Conservation (phyloP, 2,113 vertebrate genomes). For the Macrotus californicus region DNA sequence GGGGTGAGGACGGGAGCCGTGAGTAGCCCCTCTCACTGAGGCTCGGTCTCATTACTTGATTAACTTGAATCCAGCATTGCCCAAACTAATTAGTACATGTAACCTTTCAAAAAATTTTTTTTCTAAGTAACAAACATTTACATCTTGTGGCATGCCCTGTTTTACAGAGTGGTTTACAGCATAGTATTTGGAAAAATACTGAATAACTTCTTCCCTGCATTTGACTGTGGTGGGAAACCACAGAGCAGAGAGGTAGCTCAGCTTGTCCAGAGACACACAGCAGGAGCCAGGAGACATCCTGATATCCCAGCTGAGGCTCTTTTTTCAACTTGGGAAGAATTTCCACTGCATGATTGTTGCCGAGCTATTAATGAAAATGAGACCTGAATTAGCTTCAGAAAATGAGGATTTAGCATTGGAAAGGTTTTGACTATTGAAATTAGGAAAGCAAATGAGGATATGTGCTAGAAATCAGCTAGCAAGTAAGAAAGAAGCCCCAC, state of each 20-base stretch:
- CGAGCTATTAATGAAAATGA: conserved; percentile 66
- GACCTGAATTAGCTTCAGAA: conserved; percentile 62
- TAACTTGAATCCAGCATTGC: neutral
- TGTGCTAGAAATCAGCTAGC: conserved; percentile 36
- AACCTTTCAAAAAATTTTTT: neutral
- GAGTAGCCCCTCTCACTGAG: neutral
- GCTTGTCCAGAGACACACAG: neutral
- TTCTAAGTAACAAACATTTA: neutral
- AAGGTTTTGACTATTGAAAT: conserved; percentile 64
- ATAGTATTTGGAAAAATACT: neutral
- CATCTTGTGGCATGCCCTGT: neutral
- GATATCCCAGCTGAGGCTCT: neutral
- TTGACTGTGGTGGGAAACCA: neutral
- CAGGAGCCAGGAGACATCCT: neutral
- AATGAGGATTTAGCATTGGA: conserved; percentile 58
- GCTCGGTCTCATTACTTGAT: neutral
- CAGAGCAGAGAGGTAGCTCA: conserved; percentile 21
- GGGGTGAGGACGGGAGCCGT: neutral
- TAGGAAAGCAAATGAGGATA: conserved; percentile 25
- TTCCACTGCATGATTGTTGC: conserved; percentile 28
- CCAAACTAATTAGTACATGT: neutral
- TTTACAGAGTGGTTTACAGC: neutral
- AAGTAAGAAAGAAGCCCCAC: neutral
- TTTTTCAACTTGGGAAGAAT: conserved; percentile 37
- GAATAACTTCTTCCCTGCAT: neutral